Percentiles rank a stretch among this genome's conserved stretches.
phyloP scores from a whole-genome alignment of 2,888 invertebrate species.

The Ptychoptera albimana region DNA sequence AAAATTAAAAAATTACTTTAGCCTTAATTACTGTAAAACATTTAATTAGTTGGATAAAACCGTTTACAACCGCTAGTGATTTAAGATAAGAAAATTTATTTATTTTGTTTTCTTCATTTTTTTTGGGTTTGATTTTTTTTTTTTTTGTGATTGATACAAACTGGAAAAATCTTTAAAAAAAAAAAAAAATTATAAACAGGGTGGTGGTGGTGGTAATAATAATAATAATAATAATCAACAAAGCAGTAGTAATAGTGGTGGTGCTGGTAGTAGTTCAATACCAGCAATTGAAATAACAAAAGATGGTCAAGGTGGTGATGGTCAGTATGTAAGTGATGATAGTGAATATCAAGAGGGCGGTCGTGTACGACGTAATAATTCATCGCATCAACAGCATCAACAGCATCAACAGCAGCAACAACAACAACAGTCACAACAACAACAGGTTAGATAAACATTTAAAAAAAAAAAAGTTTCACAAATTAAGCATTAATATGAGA shows the following conservation, averaged over 20 bases:
- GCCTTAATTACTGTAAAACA: no score
- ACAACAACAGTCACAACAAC: constrained; percentile 14
- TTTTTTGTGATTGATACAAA: neutral
- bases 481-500: neutral
- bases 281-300: constrained; percentile 22
- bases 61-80: neutral
- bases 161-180: neutral
- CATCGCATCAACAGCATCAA: constrained; percentile 26
- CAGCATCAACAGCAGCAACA: constrained; percentile 14
- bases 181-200: constrained; percentile 5
- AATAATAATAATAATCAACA: constrained; percentile 2
- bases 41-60: neutral
- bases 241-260: constrained; percentile 8
- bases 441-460: constrained; percentile 8
- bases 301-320: constrained; percentile 33
- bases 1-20: neutral
- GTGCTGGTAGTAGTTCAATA: constrained; percentile 26
- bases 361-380: constrained; percentile 29
- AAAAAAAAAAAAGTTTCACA: neutral
- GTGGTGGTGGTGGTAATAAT: neutral
- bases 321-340: constrained; percentile 11
- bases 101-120: neutral
- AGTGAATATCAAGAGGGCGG: constrained; percentile 22
- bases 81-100: neutral
- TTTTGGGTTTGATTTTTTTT: neutral